Evolutionary conservation across 2,113 vertebrate species (phyloP).

Genomic region (Cygnus atratus): DNA sequence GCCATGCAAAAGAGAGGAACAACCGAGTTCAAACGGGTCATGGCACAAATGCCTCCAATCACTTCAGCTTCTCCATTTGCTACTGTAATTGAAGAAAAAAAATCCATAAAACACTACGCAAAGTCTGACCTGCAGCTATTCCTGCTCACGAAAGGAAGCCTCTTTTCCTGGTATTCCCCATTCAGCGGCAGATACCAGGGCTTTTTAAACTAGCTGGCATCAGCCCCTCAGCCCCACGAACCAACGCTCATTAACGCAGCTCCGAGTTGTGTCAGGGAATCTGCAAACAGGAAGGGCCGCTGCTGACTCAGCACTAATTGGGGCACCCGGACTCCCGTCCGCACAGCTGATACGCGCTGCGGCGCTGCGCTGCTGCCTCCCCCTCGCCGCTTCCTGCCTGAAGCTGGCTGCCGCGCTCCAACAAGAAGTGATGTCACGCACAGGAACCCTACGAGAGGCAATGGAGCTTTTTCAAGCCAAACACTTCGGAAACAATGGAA

Average conservation of each 20-base stretch:
- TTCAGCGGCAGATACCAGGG: background rate
- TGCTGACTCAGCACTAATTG: conserved; percentile 61
- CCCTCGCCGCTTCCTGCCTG: conserved; percentile 54
- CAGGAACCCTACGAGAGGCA: conserved; percentile 30
- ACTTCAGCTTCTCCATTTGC: background rate
- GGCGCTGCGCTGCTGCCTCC: background rate
- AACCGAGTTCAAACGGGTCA: background rate
- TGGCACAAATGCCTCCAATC: background rate
- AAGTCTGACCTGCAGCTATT: background rate
- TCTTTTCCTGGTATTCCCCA: conserved; percentile 1
- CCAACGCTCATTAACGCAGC: background rate
- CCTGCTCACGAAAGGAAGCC: background rate
- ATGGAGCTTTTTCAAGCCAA: background rate
- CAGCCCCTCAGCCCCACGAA: background rate
- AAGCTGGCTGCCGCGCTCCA: background rate
- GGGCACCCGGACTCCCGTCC: background rate
- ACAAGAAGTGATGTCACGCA: conserved; percentile 62
- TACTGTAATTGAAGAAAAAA: background rate
- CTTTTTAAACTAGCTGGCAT: conserved; percentile 22
- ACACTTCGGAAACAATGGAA: conserved; percentile 36
- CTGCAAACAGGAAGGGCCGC: background rate
- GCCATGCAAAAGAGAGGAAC: background rate
- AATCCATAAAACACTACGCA: rapidly evolving
- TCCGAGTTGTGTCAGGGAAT: background rate
- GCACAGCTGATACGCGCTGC: background rate